phyloP scores from a whole-genome alignment of 2,113 vertebrate species.

The Zonotrichia leucophrys region DNA sequence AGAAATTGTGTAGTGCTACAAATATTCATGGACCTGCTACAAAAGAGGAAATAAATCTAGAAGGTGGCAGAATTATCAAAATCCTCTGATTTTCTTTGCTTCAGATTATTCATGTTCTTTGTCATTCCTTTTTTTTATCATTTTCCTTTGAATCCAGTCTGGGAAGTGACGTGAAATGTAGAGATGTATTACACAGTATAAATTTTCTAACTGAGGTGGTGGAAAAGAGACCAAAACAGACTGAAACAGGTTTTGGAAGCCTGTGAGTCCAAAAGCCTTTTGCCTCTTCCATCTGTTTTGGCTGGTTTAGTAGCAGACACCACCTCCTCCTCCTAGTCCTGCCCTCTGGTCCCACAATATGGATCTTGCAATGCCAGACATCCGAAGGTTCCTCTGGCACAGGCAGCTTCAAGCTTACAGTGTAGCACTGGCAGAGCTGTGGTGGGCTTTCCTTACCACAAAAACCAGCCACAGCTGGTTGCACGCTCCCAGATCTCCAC shows the following conservation, averaged over 20 bases:
- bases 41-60: not conserved
- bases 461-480: not conserved
- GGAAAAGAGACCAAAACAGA: not conserved
- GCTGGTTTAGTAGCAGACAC: not conserved
- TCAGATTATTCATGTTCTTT: not conserved
- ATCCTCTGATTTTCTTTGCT: not conserved
- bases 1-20: not conserved
- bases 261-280: not conserved
- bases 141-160: not conserved
- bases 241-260: not conserved
- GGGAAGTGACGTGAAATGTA: not conserved
- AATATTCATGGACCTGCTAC: not conserved
- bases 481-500: not conserved
- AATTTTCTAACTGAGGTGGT: not conserved
- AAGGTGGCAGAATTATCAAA: not conserved
- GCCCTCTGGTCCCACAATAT: not conserved
- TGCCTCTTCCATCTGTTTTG: not conserved
- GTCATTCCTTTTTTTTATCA: not conserved
- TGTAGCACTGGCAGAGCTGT: fast-evolving
- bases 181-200: fast-evolving
- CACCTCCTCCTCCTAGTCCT: not conserved
- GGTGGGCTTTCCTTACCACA: not conserved
- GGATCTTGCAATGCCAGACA: not conserved
- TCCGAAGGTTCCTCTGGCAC: not conserved
- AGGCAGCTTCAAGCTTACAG: fast-evolving